phyloP scores from a whole-genome alignment of 2,888 invertebrate species.

The Heliconius charithonia region DNA sequence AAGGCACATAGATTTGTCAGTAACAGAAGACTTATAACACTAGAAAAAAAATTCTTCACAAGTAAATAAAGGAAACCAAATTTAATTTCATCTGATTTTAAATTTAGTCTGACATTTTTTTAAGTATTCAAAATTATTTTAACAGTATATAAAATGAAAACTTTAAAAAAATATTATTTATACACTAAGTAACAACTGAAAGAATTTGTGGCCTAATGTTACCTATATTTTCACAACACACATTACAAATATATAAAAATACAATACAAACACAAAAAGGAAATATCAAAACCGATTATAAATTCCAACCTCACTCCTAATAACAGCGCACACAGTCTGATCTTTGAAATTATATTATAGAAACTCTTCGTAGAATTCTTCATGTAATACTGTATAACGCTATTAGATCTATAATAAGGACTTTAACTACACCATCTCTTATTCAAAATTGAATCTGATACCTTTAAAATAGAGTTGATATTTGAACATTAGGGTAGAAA shows the following conservation, averaged over 20 bases:
- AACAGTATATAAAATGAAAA: too few relatives aligned
- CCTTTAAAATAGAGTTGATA: neutral
- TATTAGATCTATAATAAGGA: slow-evolving; percentile 27
- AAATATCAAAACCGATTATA: slow-evolving; percentile 29
- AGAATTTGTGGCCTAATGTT: neutral
- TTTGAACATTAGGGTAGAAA: neutral
- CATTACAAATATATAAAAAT: slow-evolving; percentile 36
- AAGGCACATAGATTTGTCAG: too few relatives aligned
- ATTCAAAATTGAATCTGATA: slow-evolving; percentile 18
- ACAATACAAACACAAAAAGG: slow-evolving; percentile 29
- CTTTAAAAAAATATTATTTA: neutral
- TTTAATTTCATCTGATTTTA: too few relatives aligned
- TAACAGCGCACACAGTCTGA: slow-evolving; percentile 46
- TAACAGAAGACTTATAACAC: too few relatives aligned
- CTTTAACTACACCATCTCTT: neutral
- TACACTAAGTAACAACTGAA: neutral
- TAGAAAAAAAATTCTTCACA: too few relatives aligned
- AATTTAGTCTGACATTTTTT: too few relatives aligned
- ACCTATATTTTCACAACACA: neutral
- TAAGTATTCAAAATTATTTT: too few relatives aligned
- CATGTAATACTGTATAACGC: slow-evolving; percentile 45
- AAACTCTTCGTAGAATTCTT: slow-evolving; percentile 46
- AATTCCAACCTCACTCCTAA: slow-evolving; percentile 39
- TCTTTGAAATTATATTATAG: slow-evolving; percentile 45
- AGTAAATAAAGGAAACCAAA: too few relatives aligned